These are phyloP conservation scores for Labroides dimidiatus DNA, from an alignment of 2,797 vertebrate genomes.

Conservation along the genomic window DNA sequence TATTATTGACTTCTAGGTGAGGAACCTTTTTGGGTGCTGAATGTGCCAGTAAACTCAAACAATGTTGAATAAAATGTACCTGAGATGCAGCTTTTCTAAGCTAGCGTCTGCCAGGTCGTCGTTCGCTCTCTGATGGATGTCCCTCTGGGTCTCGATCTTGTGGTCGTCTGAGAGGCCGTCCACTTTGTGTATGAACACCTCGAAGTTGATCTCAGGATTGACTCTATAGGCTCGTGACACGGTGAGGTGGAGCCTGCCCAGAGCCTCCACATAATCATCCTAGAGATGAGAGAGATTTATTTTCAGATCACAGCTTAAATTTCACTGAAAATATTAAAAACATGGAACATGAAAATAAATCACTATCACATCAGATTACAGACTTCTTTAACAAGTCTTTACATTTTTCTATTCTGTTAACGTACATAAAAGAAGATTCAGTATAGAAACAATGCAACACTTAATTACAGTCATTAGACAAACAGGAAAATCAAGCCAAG, in stretches of 20 bases:
- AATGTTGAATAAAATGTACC: constrained; percentile 78
- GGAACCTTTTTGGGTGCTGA: too few relatives aligned
- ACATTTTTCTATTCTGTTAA: background rate
- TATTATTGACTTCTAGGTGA: too few relatives aligned
- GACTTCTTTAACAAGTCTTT: background rate
- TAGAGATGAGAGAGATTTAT: constrained; percentile 59
- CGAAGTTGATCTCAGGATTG: constrained; percentile 99
- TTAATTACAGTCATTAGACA: background rate
- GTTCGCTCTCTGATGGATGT: constrained; percentile 99
- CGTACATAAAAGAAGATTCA: background rate
- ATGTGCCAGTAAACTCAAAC: background rate
- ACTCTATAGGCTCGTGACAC: constrained; percentile 98
- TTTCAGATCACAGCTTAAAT: too few relatives aligned
- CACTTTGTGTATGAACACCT: constrained; percentile 99
- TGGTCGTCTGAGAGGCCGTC: constrained; percentile 99
- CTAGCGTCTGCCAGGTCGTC: constrained; percentile 97
- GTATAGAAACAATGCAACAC: background rate
- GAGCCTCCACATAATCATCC: constrained; percentile 99
- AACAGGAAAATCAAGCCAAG: constrained; percentile 14
- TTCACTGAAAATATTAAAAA: background rate
- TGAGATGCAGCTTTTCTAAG: constrained; percentile 98
- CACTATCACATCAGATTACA: background rate
- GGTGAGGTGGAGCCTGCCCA: constrained; percentile 96
- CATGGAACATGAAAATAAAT: background rate
- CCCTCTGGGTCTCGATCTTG: constrained; percentile 99